Percentiles rank a stretch among this genome's conserved stretches.
Conservation (phyloP, 2,888 invertebrate genomes). For the Orchestes rusci region DNA sequence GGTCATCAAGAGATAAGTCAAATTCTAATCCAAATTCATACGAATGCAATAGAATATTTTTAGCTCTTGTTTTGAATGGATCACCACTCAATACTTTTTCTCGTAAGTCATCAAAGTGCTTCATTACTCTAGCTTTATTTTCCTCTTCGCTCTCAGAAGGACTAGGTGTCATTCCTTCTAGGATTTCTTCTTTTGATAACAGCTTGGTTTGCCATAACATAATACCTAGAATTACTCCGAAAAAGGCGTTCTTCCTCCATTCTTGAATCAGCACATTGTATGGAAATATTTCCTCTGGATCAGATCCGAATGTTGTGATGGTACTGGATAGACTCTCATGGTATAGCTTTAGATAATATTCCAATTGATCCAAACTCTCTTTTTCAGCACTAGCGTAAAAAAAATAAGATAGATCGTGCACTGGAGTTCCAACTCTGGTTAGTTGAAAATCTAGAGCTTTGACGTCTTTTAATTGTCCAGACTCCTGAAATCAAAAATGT, state of each 20-base stretch:
- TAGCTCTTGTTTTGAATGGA: slow-evolving; percentile 5
- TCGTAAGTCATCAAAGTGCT: neutral
- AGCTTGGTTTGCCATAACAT: slow-evolving; percentile 14
- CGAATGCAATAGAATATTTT: slow-evolving; percentile 12
- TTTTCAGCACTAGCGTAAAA: slow-evolving; percentile 26
- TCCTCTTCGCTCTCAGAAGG: no score
- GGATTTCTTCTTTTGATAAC: slow-evolving; percentile 8
- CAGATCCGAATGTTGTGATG: slow-evolving; percentile 2
- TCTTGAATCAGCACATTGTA: slow-evolving; percentile 12
- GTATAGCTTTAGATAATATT: slow-evolving; percentile 18
- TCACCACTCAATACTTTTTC: neutral
- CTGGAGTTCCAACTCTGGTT: slow-evolving; percentile 21
- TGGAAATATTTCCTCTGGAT: slow-evolving; percentile 11
- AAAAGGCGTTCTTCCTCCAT: slow-evolving; percentile 17
- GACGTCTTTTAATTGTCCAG: slow-evolving; percentile 20
- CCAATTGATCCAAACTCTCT: slow-evolving; percentile 13
- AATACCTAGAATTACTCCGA: slow-evolving; percentile 11
- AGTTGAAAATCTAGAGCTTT: slow-evolving; percentile 27
- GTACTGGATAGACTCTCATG: slow-evolving; percentile 11
- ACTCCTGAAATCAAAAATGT: slow-evolving; percentile 21
- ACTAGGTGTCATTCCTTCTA: slow-evolving; percentile 3
- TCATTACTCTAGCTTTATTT: neutral
- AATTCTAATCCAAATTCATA: slow-evolving; percentile 14
- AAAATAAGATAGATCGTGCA: slow-evolving; percentile 33
- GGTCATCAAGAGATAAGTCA: no score